Conservation (phyloP, 2,113 vertebrate genomes). For the Lepus americanus region DNA sequence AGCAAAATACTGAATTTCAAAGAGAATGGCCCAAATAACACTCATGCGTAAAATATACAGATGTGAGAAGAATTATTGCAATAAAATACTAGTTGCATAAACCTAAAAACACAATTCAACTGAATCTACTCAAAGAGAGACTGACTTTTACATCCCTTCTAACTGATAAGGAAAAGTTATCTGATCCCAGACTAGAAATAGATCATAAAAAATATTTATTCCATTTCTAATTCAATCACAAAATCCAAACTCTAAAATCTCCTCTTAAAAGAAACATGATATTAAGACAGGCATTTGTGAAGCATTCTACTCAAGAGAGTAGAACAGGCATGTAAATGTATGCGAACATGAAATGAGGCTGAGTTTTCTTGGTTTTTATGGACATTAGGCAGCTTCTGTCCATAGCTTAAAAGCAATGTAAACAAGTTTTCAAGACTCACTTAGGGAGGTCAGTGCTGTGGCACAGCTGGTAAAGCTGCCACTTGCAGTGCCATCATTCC, state of each 20-base stretch:
- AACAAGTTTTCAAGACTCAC: not conserved
- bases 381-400: not conserved
- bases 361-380: not conserved
- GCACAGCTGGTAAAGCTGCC: no score
- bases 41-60: not conserved
- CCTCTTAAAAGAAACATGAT: not conserved
- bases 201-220: not conserved
- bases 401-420: not conserved
- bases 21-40: not conserved
- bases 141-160: not conserved
- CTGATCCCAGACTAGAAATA: not conserved
- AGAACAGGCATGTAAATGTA: not conserved
- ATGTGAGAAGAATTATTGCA: not conserved
- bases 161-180: not conserved
- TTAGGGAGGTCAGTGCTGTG: not conserved
- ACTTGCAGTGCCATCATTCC: no score
- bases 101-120: not conserved
- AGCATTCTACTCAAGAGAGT: not conserved
- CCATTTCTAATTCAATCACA: constrained; percentile 33
- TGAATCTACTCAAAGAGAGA: constrained; percentile 5
- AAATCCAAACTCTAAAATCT: constrained; percentile 42
- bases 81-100: constrained; percentile 11
- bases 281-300: not conserved
- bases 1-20: not conserved
- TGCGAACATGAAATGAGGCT: rapidly evolving